Evolutionary conservation across 2,113 vertebrate genomes (phyloP), one percentile per base, ranked within the genome.

Genomic region (Oxyruncus cristatus): DNA sequence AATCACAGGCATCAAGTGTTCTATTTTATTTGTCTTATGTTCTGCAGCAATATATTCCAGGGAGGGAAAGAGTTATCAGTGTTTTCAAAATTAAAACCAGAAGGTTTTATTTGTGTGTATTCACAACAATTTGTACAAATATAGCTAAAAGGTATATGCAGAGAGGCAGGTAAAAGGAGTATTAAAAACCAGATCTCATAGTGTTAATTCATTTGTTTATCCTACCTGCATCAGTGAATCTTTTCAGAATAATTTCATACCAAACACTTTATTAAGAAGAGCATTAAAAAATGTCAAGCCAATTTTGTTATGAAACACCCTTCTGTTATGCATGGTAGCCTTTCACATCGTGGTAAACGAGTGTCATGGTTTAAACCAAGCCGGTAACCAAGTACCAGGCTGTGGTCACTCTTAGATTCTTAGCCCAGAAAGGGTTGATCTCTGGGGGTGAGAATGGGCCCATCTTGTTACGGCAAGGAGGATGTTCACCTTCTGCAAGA

Each of bases 271-370:
- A 17, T 46, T 56, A 58, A 81, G 33, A 85, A 12, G 3, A 78
- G 22, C 33, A 32, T 46, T 67, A 26, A 61, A 35, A 92, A 62
- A n/a, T 26, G 35, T 32, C 27, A 44, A 47, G 15, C 11, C 28
- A 50, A 18, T 72, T 72, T 50, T 53, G 15, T 28, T 44, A 9
- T 14, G 52, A 67, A 75, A 32, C 3, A 44, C 8, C 5, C 10
- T 39, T 33, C 11, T 37, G 47, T 81, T 81, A 23, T 0, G 0
- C 5, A 8, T 53, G 66, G 33, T 28, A 42, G 18, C 20, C 11
- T 74, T 77, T 83, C 17, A 28, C 0, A 0, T 78, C 6, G 17
- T 49, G n/a, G 12, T 12, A 17, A 47, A 5, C 8, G 27, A 23
- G 7, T 59, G 35, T 7, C 12, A 4, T 19, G 30, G 24, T 32